Evolutionary conservation across 2,113 vertebrate genomes (phyloP).

Genomic region (Cynocephalus volans): DNA sequence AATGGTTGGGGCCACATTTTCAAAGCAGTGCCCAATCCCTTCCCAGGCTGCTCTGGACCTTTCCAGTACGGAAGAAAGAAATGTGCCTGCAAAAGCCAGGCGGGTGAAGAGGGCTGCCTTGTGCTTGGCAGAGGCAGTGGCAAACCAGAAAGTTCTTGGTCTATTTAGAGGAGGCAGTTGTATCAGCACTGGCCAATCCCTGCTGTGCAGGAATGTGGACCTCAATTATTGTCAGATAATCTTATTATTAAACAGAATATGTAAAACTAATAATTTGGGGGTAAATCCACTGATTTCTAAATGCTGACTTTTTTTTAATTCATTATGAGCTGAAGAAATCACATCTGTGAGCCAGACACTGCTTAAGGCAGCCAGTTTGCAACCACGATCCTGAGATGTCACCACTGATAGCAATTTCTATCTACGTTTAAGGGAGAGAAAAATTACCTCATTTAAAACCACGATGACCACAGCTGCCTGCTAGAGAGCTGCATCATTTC

Average conservation of each 20-base stretch:
- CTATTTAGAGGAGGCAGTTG: not conserved
- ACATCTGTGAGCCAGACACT: slow-evolving; percentile 63
- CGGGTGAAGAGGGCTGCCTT: not conserved
- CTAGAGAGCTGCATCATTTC: not conserved
- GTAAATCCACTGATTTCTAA: slow-evolving; percentile 21
- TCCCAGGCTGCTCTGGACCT: not conserved
- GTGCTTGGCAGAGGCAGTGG: accelerated
- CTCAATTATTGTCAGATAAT: not conserved
- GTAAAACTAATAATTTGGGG: not conserved
- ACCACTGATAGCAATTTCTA: slow-evolving; percentile 19
- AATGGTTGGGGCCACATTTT: accelerated
- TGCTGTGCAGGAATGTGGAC: not conserved
- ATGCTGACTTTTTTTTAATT: not conserved
- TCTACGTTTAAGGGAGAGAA: not conserved
- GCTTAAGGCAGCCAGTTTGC: not conserved
- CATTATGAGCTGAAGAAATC: not conserved
- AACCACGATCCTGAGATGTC: slow-evolving; percentile 9
- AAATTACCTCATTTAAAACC: not conserved
- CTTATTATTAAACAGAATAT: slow-evolving; percentile 16
- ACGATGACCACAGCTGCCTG: not conserved
- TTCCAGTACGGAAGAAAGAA: not conserved
- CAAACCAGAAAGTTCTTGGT: not conserved
- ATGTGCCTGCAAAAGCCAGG: not conserved
- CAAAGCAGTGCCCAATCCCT: accelerated
- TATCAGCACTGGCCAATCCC: not conserved